phyloP scores from a whole-genome alignment of 2,888 invertebrate genomes.

The Melipona beecheii region DNA sequence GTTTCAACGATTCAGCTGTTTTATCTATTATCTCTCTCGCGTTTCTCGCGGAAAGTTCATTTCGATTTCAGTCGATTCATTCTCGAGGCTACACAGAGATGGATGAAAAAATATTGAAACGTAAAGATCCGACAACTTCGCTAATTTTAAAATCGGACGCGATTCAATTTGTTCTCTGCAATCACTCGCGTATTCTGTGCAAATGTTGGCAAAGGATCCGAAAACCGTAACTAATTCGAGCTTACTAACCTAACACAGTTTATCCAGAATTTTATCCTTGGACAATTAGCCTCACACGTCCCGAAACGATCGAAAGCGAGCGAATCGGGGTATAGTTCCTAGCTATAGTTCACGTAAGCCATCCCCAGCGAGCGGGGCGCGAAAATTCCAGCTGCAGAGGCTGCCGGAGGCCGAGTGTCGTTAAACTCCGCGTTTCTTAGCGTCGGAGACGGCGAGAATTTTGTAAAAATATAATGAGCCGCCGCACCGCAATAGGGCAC shows the following conservation, averaged over 20 bases:
- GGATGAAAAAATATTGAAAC: too few species aligned
- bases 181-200: background rate
- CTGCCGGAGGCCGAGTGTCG: background rate
- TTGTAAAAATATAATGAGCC: constrained; percentile 45
- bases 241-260: background rate
- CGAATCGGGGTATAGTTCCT: background rate
- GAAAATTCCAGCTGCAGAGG: background rate
- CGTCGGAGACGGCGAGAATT: constrained; percentile 24
- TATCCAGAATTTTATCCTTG: background rate
- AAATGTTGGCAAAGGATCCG: background rate
- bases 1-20: too few species aligned
- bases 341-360: too few species aligned
- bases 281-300: too few species aligned
- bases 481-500: constrained; percentile 21
- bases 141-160: too few species aligned
- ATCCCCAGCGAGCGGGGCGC: background rate
- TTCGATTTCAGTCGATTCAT: too few species aligned
- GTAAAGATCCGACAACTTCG: too few species aligned
- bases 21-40: too few species aligned
- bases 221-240: background rate
- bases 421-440: constrained; percentile 5
- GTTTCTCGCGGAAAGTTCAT: too few species aligned
- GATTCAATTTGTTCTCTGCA: background rate
- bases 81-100: too few species aligned
- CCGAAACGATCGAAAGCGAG: background rate